Percentiles rank a stretch among this genome's conserved stretches.
These are phyloP conservation scores for Eupithecia centaureata DNA, from an alignment of 2,888 invertebrate genomes.

Conservation along the genomic window DNA sequence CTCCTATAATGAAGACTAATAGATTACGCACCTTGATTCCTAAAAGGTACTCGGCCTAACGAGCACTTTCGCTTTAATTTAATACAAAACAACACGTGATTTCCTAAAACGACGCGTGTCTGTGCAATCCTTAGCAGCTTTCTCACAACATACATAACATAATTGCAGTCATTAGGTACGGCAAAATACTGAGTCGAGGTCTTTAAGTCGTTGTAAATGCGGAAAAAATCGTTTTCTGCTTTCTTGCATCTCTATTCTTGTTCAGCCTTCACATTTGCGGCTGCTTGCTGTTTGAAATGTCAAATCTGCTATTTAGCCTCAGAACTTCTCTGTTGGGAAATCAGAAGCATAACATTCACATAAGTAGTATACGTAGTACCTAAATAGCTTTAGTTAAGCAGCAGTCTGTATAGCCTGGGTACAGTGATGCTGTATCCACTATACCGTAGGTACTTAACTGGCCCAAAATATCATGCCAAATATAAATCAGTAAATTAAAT, in stretches of 20 bases:
- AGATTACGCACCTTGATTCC: conserved; percentile 1
- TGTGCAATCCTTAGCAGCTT: conserved; percentile 10
- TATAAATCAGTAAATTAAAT: too few species aligned
- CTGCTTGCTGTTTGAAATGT: conserved; percentile 7
- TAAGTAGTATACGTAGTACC: not conserved
- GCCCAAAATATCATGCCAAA: too few species aligned
- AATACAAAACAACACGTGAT: conserved; percentile 8
- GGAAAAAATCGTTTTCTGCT: conserved; percentile 36
- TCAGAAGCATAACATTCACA: too few species aligned
- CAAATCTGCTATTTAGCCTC: not conserved
- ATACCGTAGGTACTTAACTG: too few species aligned
- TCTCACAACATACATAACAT: conserved; percentile 29
- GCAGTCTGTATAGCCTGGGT: too few species aligned
- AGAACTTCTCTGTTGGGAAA: not conserved
- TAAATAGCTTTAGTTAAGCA: too few species aligned
- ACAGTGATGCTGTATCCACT: too few species aligned
- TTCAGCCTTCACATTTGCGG: conserved; percentile 8
- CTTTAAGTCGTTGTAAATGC: conserved; percentile 33
- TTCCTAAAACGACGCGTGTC: conserved; percentile 11
- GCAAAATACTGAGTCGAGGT: conserved; percentile 22
- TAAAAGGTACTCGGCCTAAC: not conserved
- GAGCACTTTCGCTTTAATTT: conserved; percentile 9
- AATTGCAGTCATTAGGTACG: conserved; percentile 44
- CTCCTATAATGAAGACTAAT: not conserved
- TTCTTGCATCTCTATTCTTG: conserved; percentile 26